Evolutionary conservation across 2,888 invertebrate genomes (phyloP), one percentile per base, ranked within the genome.

Genomic region (Achlya flavicornis): DNA sequence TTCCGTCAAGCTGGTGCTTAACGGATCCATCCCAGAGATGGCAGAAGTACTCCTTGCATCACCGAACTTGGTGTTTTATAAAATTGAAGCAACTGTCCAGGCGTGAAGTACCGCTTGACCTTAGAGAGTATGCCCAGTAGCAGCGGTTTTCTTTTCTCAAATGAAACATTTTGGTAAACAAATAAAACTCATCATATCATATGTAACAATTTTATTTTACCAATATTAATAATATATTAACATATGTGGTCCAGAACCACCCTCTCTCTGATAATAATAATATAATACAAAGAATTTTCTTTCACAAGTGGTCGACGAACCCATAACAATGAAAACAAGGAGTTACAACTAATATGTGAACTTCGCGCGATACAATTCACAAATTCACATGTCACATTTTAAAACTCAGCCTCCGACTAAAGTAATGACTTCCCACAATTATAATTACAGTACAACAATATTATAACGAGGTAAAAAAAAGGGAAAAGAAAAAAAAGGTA

Each of bases 141-240:
- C n/a, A n/a, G n/a, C n/a, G n/a, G n/a, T n/a, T n/a, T n/a, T 7
- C 7, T 38, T 38, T 38, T 11, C 11, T 5, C 12, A n/a, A 82
- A 83, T 84, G 83, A 86, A 88, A 81, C 83, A 33, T 33, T 33
- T 3, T 5, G 33, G 5, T 33, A 33, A 33, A 33, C 33, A 33
- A 33, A 33, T 33, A 33, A 33, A 33, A 33, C 79, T 61, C n/a
- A 68, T 63, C 67, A 63, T 69, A 72, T 90, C 90, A 90, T 92
- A 92, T 91, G 92, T 93, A 93, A 93, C 93, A 93, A 93, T 93
- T 92, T 92, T 91, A 91, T 92, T 93, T 93, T 92, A 93, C 91
- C 93, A 93, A 92, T 93, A 93, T 93, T 91, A 92, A 90, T 92
- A 92, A 93, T 93, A 93, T 93, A 93, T 93, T 93, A 93, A 93